Evolutionary conservation across 2,113 vertebrate genomes (phyloP).

Genomic region (Chionis minor): DNA sequence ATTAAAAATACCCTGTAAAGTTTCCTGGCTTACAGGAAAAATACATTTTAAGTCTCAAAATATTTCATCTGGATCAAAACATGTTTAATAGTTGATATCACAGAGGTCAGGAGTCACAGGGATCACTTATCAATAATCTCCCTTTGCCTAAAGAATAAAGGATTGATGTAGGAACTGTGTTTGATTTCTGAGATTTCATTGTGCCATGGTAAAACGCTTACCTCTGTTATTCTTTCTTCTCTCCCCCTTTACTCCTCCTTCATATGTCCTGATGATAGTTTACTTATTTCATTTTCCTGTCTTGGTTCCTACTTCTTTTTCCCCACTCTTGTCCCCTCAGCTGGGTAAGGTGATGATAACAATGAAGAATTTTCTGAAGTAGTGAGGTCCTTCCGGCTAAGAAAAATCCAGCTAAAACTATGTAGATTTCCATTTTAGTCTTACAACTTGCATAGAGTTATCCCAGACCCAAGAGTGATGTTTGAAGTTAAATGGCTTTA

Average conservation of each 20-base stretch:
- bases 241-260: neutral
- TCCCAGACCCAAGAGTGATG: neutral
- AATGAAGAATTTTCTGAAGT: neutral
- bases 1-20: neutral
- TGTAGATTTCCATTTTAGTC: neutral
- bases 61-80: neutral
- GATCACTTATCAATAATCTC: neutral
- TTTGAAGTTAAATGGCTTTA: neutral
- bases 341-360: neutral
- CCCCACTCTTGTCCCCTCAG: neutral
- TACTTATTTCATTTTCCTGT: neutral
- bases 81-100: neutral
- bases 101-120: neutral
- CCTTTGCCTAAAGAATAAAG: neutral
- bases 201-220: neutral
- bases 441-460: neutral
- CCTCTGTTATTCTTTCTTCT: neutral
- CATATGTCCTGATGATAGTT: neutral
- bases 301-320: neutral
- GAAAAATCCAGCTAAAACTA: neutral
- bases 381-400: neutral
- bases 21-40: neutral
- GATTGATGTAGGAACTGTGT: neutral
- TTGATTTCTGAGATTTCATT: neutral
- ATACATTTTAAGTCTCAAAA: neutral